These are phyloP conservation scores for Eubucco bourcierii DNA, from an alignment of 2,113 vertebrate species.

Conservation along the genomic window DNA sequence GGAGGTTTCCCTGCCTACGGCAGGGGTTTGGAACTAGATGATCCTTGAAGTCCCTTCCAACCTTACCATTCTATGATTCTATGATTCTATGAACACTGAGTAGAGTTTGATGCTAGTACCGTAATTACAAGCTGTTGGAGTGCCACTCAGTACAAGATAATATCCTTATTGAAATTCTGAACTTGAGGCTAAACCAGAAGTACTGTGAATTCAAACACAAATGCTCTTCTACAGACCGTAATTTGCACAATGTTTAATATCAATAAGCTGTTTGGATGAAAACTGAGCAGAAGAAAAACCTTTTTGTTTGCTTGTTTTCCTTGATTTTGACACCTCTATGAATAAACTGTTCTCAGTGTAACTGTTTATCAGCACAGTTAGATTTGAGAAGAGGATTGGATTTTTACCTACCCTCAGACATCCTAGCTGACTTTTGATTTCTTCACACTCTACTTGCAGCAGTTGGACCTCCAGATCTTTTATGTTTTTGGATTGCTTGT, in stretches of 20 bases:
- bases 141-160: background rate
- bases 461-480: conserved; percentile 26
- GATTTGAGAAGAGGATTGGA: background rate
- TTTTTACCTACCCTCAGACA: conserved; percentile 39
- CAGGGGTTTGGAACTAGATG: no score
- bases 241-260: background rate
- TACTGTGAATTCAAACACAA: background rate
- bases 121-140: background rate
- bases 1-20: no score
- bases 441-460: conserved; percentile 40
- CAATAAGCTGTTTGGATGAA: background rate
- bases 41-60: no score
- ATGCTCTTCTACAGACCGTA: background rate
- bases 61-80: no score
- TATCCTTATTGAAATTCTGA: background rate
- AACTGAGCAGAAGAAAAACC: background rate
- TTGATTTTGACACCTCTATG: background rate
- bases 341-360: background rate
- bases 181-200: background rate
- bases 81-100: no score
- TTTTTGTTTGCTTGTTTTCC: background rate
- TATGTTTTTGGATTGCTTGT: background rate
- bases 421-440: conserved; percentile 40
- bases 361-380: background rate
- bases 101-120: background rate